phyloP scores from a whole-genome alignment of 2,113 vertebrate genomes.

The Lagenorhynchus albirostris region DNA sequence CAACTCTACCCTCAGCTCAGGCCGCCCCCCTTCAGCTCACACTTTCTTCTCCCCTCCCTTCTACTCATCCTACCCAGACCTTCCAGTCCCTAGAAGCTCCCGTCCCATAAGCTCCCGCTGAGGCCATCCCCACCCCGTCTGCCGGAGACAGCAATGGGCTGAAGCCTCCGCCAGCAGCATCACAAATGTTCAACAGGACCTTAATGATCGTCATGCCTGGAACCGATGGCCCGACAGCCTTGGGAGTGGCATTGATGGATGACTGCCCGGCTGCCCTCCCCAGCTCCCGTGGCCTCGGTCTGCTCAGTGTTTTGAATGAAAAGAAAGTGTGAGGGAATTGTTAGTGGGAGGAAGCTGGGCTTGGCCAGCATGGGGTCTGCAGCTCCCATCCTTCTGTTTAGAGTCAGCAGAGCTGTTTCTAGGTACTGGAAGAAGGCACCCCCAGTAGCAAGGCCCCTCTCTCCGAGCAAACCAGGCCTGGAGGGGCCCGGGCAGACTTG shows the following conservation, averaged over 20 bases:
- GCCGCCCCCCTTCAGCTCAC: background rate
- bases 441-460: background rate
- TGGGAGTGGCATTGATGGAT: background rate
- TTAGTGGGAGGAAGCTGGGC: background rate
- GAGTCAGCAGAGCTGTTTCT: background rate
- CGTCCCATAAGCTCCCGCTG: background rate
- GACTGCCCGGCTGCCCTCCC: background rate
- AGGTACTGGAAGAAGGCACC: rapidly evolving
- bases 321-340: background rate
- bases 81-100: background rate
- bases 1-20: background rate
- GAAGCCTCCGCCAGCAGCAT: background rate
- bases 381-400: too few relatives aligned
- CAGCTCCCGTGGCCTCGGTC: background rate
- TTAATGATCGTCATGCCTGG: background rate
- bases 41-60: background rate
- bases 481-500: rapidly evolving
- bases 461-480: background rate
- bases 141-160: background rate
- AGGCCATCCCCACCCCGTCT: background rate
- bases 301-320: background rate
- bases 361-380: background rate
- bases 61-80: background rate
- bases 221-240: background rate
- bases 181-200: conserved; percentile 40